Evolutionary conservation across 2,797 vertebrate genomes (phyloP).

Genomic region (Malacoctenus gilli): DNA sequence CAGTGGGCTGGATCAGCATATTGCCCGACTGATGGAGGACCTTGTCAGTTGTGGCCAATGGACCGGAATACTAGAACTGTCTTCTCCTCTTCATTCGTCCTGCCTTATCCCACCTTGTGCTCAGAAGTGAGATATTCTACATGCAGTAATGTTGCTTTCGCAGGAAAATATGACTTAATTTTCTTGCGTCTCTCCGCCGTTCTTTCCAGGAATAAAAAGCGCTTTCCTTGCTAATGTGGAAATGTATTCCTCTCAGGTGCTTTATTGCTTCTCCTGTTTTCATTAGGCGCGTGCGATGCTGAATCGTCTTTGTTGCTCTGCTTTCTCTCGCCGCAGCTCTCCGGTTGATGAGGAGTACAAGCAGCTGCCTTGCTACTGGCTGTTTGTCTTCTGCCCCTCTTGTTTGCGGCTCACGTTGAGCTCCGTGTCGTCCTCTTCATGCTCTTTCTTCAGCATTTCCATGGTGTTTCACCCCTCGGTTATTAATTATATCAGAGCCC

Average conservation of each 20-base stretch:
- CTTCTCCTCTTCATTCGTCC: conserved; percentile 33
- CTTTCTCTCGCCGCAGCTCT: conserved; percentile 2
- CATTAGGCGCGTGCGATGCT: not conserved
- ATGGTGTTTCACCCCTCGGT: not conserved
- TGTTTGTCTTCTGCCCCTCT: not conserved
- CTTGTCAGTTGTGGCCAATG: conserved; percentile 50
- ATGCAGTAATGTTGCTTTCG: conserved; percentile 2
- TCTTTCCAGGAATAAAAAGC: not conserved
- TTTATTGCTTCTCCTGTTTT: conserved; percentile 12
- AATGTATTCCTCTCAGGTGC: not conserved
- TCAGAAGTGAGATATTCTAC: not conserved
- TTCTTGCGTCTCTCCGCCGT: not conserved
- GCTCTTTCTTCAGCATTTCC: no score
- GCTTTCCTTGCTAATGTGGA: not conserved
- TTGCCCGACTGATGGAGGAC: conserved; percentile 41
- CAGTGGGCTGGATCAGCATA: conserved; percentile 38
- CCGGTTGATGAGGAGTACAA: conserved; percentile 13
- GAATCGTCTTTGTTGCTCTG: conserved; percentile 1
- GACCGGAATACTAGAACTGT: conserved; percentile 44
- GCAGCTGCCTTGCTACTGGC: conserved; percentile 14
- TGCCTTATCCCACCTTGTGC: conserved; percentile 17
- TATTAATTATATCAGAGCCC: not conserved
- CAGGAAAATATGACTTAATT: conserved; percentile 5
- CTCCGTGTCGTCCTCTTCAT: no score
- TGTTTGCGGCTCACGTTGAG: no score